These are phyloP conservation scores for Radopholus similis DNA, from an alignment of 1,140 invertebrate genomes.

Conservation along the genomic window DNA sequence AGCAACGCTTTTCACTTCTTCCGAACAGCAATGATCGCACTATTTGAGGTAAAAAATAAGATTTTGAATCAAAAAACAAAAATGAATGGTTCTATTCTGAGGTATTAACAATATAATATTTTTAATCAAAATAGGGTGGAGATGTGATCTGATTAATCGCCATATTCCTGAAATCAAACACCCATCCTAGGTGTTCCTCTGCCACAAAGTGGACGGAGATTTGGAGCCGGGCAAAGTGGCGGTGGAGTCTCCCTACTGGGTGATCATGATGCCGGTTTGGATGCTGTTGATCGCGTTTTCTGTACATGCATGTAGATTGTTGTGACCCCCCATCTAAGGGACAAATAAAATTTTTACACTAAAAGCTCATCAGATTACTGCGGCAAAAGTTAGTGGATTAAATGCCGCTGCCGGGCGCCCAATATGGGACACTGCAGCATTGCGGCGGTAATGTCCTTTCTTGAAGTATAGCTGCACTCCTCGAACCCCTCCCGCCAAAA, in stretches of 20 bases:
- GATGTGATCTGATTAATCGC: not conserved
- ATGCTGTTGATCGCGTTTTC: not conserved
- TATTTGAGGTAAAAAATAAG: slow-evolving; percentile 21
- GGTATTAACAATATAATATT: not conserved
- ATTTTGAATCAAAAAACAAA: not conserved
- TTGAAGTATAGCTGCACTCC: too few relatives aligned
- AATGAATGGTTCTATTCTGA: not conserved
- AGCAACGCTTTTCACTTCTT: slow-evolving; percentile 27
- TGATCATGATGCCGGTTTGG: slow-evolving; percentile 24
- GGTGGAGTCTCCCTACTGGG: slow-evolving; percentile 9
- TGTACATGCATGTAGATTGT: not conserved
- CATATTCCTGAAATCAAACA: not conserved
- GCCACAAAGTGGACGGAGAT: slow-evolving; percentile 31
- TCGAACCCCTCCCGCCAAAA: too few relatives aligned
- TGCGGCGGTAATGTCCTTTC: too few relatives aligned
- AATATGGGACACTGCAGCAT: too few relatives aligned
- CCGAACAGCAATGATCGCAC: slow-evolving; percentile 5
- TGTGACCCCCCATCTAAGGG: too few relatives aligned
- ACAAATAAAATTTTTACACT: too few relatives aligned
- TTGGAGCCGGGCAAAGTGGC: slow-evolving; percentile 30
- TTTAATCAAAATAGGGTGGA: not conserved
- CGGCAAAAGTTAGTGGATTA: too few relatives aligned
- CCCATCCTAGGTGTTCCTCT: slow-evolving; percentile 12
- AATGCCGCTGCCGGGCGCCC: too few relatives aligned
- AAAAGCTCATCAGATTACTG: too few relatives aligned